Conservation (phyloP, 2,797 vertebrate genomes). For the Garrulus glandarius region DNA sequence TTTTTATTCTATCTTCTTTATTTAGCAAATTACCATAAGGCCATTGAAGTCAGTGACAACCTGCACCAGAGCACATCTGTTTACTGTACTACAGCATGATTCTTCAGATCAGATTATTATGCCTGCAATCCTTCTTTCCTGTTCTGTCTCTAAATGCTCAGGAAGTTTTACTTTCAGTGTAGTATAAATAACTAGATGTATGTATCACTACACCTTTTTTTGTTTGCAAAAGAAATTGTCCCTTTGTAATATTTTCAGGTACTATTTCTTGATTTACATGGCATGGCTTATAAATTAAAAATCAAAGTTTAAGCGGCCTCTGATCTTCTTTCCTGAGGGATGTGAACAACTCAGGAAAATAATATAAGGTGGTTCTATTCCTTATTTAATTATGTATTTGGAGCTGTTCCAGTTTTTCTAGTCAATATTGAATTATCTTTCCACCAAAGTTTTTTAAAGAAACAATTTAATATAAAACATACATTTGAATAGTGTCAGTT, state of each 20-base stretch:
- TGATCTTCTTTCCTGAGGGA: constrained; percentile 56
- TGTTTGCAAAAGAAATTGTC: not conserved
- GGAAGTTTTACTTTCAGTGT: not conserved
- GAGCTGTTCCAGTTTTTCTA: constrained; percentile 29
- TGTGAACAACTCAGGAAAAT: constrained; percentile 34
- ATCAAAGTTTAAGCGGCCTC: constrained; percentile 43
- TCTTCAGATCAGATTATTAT: not conserved
- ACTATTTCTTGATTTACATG: constrained; percentile 26
- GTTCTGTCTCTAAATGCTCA: not conserved
- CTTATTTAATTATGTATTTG: constrained; percentile 49
- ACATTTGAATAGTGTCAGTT: not conserved
- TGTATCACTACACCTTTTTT: not conserved
- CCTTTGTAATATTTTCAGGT: constrained; percentile 6
- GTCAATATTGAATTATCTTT: not conserved
- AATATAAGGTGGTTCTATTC: constrained; percentile 10
- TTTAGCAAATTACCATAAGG: not conserved
- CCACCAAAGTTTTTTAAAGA: not conserved
- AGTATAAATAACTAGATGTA: not conserved
- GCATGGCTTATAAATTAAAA: constrained; percentile 54
- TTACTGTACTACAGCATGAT: not conserved
- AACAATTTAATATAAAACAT: not conserved
- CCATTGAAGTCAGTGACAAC: not conserved
- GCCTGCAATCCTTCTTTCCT: not conserved
- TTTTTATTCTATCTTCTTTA: not conserved
- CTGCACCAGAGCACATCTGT: not conserved